A percentile compares a stretch with the other conserved stretches of the same genome.
Conservation (phyloP, 2,797 vertebrate species). For the Scarus forsteni region DNA sequence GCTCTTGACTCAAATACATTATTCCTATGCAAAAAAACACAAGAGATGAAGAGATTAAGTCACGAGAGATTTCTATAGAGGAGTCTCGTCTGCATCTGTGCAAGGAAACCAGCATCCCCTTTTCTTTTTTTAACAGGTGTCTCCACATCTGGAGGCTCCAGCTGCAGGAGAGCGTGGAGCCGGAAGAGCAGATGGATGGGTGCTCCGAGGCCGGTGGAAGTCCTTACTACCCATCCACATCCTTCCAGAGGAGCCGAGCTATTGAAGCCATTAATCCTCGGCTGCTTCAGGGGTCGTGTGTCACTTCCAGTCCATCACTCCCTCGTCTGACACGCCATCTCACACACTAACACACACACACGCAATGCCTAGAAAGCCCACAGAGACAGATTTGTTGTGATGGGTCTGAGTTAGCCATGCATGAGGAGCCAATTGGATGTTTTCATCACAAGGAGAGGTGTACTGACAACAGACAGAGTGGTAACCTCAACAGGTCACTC, state of each 20-base stretch:
- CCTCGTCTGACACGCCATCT: conserved; percentile 45
- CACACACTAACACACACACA: conserved; percentile 20
- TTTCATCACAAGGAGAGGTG: conserved; percentile 70
- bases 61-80: conserved; percentile 23
- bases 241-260: conserved; percentile 60
- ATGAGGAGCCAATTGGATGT: conserved; percentile 67
- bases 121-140: conserved; percentile 61
- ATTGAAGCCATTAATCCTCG: conserved; percentile 73
- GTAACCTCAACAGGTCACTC: conserved; percentile 67
- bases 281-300: conserved; percentile 71
- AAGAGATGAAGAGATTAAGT: conserved; percentile 3
- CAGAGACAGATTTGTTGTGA: conserved; percentile 71
- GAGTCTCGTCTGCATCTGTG: conserved; percentile 29
- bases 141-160: conserved; percentile 77
- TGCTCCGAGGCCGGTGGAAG: conserved; percentile 67
- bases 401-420: conserved; percentile 66
- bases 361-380: conserved; percentile 29
- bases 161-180: conserved; percentile 56
- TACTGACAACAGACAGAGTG: conserved; percentile 70
- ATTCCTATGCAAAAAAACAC: conserved; percentile 55
- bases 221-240: conserved; percentile 71
- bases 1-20: conserved; percentile 62
- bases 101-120: conserved; percentile 51
- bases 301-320: conserved; percentile 75
- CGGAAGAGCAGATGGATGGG: conserved; percentile 67